Conservation (phyloP, 2,797 vertebrate species). For the Cygnus olor region DNA sequence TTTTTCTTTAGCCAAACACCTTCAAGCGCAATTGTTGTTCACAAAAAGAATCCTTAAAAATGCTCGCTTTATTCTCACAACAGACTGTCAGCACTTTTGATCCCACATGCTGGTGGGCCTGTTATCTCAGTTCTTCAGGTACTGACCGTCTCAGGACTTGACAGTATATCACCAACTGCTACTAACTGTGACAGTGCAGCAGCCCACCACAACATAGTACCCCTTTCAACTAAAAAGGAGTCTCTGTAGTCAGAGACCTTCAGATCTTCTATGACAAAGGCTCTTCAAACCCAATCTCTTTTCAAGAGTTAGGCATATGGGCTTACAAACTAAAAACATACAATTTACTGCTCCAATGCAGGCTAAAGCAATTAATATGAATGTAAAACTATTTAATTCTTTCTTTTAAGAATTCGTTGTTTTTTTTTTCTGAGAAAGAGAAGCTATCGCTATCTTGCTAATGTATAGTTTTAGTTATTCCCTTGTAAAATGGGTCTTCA, state of each 20-base stretch:
- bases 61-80: not conserved
- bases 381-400: not conserved
- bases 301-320: not conserved
- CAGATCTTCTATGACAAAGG: not conserved
- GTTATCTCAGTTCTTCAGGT: not conserved
- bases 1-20: not conserved
- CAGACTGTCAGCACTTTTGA: not conserved
- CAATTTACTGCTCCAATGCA: not conserved
- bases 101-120: accelerated
- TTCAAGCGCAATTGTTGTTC: not conserved
- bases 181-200: not conserved
- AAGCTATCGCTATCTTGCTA: not conserved
- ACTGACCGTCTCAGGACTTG: not conserved
- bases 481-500: not conserved
- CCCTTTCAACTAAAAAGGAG: not conserved
- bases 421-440: not conserved
- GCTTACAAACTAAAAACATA: not conserved
- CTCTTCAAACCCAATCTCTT: not conserved
- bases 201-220: not conserved
- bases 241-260: not conserved
- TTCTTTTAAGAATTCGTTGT: not conserved
- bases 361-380: not conserved
- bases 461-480: not conserved
- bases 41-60: not conserved
- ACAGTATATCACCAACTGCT: accelerated